Conservation (phyloP, 30 jellyfish, hydroid and myxozoan species). For the Chironex yamaguchii region DNA sequence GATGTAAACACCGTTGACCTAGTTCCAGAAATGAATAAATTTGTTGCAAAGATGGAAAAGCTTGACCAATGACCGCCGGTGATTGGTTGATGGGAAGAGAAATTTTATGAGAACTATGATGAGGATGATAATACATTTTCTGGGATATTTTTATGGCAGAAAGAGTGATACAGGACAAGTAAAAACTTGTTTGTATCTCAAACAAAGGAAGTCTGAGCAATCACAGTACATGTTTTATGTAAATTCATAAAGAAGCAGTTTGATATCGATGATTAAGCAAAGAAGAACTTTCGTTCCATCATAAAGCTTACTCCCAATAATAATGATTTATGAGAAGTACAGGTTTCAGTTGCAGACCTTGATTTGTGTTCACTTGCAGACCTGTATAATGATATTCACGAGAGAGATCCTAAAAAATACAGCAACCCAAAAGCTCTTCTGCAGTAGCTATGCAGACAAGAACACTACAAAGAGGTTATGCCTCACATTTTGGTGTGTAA, state of each 20-base stretch:
- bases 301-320: background rate
- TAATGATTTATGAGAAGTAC: background rate
- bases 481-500: constrained; percentile 30
- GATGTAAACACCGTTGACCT: background rate
- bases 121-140: background rate
- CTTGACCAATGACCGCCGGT: constrained; percentile 4
- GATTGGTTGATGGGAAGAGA: constrained; percentile 7
- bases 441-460: constrained; percentile 34
- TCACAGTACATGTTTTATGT: background rate
- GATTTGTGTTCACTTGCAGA: constrained; percentile 26
- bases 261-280: background rate
- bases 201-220: constrained; percentile 4
- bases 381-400: constrained; percentile 31
- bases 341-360: constrained; percentile 9
- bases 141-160: constrained; percentile 4
- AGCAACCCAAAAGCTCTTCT: constrained; percentile 49
- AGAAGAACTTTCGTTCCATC: background rate
- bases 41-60: no score
- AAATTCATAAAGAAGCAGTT: background rate
- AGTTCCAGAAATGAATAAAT: no score
- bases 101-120: background rate
- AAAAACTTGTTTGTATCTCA: constrained; percentile 6
- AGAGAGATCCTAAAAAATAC: constrained; percentile 30
- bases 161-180: background rate
- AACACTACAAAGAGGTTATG: constrained; percentile 20